These are phyloP conservation scores for Lydus trimaculatus DNA, from an alignment of 2,888 invertebrate species.

Conservation along the genomic window DNA sequence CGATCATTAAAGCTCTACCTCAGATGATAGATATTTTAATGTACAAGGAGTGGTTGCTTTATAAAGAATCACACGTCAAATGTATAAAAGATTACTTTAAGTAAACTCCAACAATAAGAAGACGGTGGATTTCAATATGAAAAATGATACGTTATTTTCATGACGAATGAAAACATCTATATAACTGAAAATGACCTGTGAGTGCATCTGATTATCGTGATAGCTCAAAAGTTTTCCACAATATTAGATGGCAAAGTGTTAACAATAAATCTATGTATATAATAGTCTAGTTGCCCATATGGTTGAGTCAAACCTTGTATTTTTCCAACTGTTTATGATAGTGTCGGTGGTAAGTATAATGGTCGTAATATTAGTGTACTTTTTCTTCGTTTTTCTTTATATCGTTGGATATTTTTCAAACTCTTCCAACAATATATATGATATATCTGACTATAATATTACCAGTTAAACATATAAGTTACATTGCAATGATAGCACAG, in stretches of 20 bases:
- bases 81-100: neutral
- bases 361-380: neutral
- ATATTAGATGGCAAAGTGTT: conserved; percentile 22
- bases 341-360: neutral
- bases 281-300: neutral
- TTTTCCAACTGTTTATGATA: conserved; percentile 29
- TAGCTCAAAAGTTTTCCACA: conserved; percentile 18
- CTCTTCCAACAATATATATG: neutral
- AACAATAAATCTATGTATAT: conserved; percentile 24
- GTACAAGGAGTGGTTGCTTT: neutral
- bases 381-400: conserved; percentile 12
- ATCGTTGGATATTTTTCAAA: conserved; percentile 1
- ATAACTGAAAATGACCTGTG: conserved; percentile 19
- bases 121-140: conserved; percentile 1
- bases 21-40: neutral
- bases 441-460: conserved; percentile 19
- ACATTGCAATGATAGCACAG: conserved; percentile 31
- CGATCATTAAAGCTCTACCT: too few relatives aligned
- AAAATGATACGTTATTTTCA: conserved; percentile 8
- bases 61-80: neutral
- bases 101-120: neutral
- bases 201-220: conserved; percentile 21
- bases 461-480: conserved; percentile 35
- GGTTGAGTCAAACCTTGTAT: conserved; percentile 16
- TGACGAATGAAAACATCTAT: conserved; percentile 15